These are phyloP conservation scores for Anthoscopus minutus DNA, from an alignment of 2,113 vertebrate species.

Conservation along the genomic window DNA sequence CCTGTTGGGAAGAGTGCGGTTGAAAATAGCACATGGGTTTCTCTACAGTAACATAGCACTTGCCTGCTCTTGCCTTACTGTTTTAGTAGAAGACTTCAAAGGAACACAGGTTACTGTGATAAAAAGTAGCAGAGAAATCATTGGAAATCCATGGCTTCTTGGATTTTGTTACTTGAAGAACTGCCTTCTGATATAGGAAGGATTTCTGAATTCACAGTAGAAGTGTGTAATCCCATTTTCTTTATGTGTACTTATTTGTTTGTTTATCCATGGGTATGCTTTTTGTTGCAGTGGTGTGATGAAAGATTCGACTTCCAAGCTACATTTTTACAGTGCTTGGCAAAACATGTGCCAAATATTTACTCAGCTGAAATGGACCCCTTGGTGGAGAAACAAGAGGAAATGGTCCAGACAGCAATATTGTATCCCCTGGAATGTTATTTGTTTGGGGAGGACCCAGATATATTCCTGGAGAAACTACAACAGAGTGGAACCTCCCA, in stretches of 20 bases:
- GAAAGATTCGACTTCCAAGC: slow-evolving; percentile 77
- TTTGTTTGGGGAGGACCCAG: slow-evolving; percentile 89
- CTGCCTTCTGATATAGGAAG: not conserved
- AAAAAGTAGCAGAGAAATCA: not conserved
- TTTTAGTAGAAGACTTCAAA: not conserved
- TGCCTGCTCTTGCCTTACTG: not conserved
- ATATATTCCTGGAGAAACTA: slow-evolving; percentile 84
- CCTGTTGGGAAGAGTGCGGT: not conserved
- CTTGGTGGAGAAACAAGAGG: slow-evolving; percentile 82
- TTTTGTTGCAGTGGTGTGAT: slow-evolving; percentile 80
- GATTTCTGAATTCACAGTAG: not conserved
- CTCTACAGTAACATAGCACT: not conserved
- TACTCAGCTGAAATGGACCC: slow-evolving; percentile 81
- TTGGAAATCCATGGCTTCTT: not conserved
- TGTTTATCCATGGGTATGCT: not conserved
- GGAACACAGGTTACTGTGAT: not conserved
- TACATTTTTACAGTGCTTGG: slow-evolving; percentile 81
- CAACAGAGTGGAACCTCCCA: slow-evolving; percentile 84
- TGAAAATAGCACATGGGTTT: not conserved
- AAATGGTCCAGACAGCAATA: slow-evolving; percentile 74
- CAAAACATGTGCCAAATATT: slow-evolving; percentile 85
- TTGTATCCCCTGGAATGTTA: slow-evolving; percentile 86
- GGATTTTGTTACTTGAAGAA: not conserved
- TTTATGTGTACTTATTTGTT: not conserved
- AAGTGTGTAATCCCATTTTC: not conserved